Base-by-base conservation (phyloP, 2,888 invertebrate species). In the Lochmaea crataegi region DNA sequence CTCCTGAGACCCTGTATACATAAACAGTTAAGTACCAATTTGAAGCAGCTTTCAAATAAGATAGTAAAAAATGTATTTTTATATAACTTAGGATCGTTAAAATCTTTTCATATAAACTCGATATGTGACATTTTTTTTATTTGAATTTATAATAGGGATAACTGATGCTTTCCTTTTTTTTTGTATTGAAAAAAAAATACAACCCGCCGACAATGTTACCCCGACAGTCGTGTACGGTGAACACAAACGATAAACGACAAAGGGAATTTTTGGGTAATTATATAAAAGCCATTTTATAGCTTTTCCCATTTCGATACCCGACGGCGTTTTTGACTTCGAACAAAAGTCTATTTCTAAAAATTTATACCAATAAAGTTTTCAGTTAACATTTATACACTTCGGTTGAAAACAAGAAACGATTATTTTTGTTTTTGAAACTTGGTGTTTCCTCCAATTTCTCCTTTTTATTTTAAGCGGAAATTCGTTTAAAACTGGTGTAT, bases 271-370 rank as follows among this genome's bases (percentile, higher is more conserved):
- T 11, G 14, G 61, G 16, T 42, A 16, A 63, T 63, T 16, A 41
- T 42, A 63, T 63, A 42, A 63, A 63, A 41, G 16, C 42, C 16
- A n/a, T 63, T 42, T 42, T 42, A 61, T 61, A 16, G 32, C 61
- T 61, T 61, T 61, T 41, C 38, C 38, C 42, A 16, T 38, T 41
- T 63, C 38, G 61, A 63, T 42, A 42, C 42, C 42, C 12, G n/a
- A 18, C 61, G 26, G 42, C 42, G 4, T 38, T 63, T 60, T 38
- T n/a, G 38, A 38, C 38, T 38, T 16, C n/a, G 7, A 38, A 38
- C n/a, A 38, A 60, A 60, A 32, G 11, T 60, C 60, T 32, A 60
- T 60, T 60, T 32, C n/a, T 14, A 60, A 32, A 58, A 26, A 22
- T 51, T 16, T 51, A n/a, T n/a, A 51, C 51, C 14, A 53, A 53